phyloP scores from a whole-genome alignment of 2,888 invertebrate genomes.

The Chaetogeoica ovagalla region DNA sequence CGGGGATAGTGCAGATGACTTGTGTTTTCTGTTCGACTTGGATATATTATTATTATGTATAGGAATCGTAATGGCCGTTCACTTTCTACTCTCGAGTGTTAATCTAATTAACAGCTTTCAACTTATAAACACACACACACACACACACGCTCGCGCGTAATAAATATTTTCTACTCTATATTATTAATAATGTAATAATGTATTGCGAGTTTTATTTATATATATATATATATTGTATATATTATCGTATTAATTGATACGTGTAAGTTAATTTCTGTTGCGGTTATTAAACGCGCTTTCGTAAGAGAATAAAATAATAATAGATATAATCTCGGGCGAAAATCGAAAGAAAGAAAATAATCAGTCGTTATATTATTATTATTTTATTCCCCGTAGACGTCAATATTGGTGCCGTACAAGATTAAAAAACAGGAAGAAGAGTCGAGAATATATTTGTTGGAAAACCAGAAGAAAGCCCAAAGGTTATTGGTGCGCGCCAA shows the following conservation, averaged over 20 bases:
- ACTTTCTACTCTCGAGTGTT: constrained; percentile 42
- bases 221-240: too few relatives aligned
- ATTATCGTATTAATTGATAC: background rate
- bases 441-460: constrained; percentile 62
- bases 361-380: background rate
- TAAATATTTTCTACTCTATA: constrained; percentile 7
- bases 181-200: background rate
- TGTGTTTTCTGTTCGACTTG: constrained; percentile 5
- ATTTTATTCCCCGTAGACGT: constrained; percentile 59
- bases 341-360: too few relatives aligned
- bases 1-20: constrained; percentile 11
- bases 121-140: background rate
- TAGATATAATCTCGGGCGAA: background rate
- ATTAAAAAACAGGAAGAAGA: constrained; percentile 63
- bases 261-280: constrained; percentile 20
- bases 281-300: constrained; percentile 38
- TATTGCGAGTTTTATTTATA: too few relatives aligned
- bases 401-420: constrained; percentile 64
- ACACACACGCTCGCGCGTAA: background rate
- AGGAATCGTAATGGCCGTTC: background rate
- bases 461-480: constrained; percentile 62
- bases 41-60: background rate
- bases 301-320: background rate
- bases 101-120: constrained; percentile 21
- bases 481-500: constrained; percentile 62